Conservation (phyloP, 2,888 invertebrate genomes). For the Cylloceria caligata region DNA sequence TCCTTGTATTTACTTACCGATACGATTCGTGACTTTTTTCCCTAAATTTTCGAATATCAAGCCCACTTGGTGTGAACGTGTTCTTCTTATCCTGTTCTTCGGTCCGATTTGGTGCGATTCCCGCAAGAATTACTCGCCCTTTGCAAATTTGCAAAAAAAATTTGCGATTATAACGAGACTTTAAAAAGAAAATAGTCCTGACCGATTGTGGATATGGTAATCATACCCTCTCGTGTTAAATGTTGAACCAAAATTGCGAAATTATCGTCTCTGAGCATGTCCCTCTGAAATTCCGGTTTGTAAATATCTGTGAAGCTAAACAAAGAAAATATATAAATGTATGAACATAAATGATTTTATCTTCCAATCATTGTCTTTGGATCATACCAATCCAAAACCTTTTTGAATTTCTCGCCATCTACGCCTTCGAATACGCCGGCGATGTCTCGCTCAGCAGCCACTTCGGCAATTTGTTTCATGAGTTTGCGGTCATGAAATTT, state of each 20-base stretch:
- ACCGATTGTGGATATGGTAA: not conserved
- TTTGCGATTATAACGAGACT: conserved; percentile 8
- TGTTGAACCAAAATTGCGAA: conserved; percentile 80
- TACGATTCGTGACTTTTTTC: conserved; percentile 86
- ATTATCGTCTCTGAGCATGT: conserved; percentile 79
- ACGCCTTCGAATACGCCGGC: conserved; percentile 88
- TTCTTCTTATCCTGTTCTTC: conserved; percentile 60
- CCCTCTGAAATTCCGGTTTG: conserved; percentile 73
- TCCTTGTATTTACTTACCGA: conserved; percentile 79
- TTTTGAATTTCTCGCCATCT: conserved; percentile 87
- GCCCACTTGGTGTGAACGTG: conserved; percentile 85
- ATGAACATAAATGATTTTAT: conserved; percentile 13
- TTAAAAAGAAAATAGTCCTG: not conserved
- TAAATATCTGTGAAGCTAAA: conserved; percentile 80
- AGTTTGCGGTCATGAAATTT: conserved; percentile 86
- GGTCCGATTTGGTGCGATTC: conserved; percentile 83
- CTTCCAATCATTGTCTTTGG: no score
- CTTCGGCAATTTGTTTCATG: conserved; percentile 86
- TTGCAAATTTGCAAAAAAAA: conserved; percentile 57
- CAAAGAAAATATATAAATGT: conserved; percentile 47
- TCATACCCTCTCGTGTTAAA: conserved; percentile 79
- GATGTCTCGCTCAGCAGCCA: conserved; percentile 87
- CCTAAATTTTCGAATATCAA: conserved; percentile 85
- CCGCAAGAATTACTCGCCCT: conserved; percentile 79
- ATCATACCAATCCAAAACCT: conserved; percentile 87